phyloP scores from a whole-genome alignment of 2,888 invertebrate genomes.

The Drepana falcataria region DNA sequence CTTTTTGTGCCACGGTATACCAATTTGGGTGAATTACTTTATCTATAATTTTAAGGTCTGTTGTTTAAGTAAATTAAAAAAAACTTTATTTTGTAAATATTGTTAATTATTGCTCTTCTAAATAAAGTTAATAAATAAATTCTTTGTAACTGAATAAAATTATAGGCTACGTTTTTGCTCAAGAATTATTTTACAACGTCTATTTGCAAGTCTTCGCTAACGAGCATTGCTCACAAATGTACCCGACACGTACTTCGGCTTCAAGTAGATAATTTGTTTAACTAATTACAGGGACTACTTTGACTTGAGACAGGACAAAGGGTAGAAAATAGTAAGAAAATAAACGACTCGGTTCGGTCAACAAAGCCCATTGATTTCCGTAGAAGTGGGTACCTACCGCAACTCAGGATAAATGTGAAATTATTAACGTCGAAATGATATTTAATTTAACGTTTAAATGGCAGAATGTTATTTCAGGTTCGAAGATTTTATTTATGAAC shows the following conservation, averaged over 20 bases:
- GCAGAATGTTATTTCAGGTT: slow-evolving; percentile 6
- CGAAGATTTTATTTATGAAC: slow-evolving; percentile 1
- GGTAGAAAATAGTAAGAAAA: slow-evolving; percentile 19
- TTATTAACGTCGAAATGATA: slow-evolving; percentile 5
- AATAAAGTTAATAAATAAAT: too few species aligned
- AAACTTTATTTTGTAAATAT: too few species aligned
- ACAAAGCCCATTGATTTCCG: slow-evolving; percentile 1
- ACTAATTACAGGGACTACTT: slow-evolving; percentile 41
- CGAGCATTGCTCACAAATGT: slow-evolving; percentile 14
- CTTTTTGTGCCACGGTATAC: too few species aligned
- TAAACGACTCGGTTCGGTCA: slow-evolving; percentile 10
- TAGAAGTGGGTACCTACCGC: neutral
- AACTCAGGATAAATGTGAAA: neutral
- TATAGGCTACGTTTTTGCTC: neutral
- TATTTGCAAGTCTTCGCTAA: neutral
- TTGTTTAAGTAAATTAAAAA: too few species aligned
- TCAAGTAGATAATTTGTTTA: slow-evolving; percentile 39
- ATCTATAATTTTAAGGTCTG: too few species aligned
- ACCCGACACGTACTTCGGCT: slow-evolving; percentile 29
- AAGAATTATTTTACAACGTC: neutral
- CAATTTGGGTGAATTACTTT: too few species aligned
- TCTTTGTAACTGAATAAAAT: too few species aligned
- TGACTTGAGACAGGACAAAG: slow-evolving; percentile 22
- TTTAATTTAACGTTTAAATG: neutral
- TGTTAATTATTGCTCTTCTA: too few species aligned